Percentiles rank a stretch among this genome's conserved stretches.
These are phyloP conservation scores for Aethina tumida DNA, from an alignment of 1,140 invertebrate species.

Conservation along the genomic window DNA sequence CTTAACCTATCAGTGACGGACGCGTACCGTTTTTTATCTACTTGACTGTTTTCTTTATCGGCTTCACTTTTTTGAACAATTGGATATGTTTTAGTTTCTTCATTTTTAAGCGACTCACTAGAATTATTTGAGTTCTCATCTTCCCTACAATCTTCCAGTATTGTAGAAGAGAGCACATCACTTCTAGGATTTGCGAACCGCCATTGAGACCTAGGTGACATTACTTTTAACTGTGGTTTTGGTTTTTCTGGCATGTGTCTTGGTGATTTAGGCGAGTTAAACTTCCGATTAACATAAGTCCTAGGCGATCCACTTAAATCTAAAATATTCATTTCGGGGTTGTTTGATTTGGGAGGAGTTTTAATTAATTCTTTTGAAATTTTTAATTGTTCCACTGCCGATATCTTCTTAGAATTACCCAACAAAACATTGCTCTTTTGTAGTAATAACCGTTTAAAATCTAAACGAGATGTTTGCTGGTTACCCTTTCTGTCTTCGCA, in stretches of 20 bases:
- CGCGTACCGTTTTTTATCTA: slow-evolving; percentile 28
- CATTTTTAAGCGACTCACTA: slow-evolving; percentile 32
- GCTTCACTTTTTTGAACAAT: slow-evolving; percentile 9
- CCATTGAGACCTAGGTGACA: slow-evolving; percentile 62
- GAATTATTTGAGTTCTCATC: slow-evolving; percentile 50
- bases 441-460: slow-evolving; percentile 71
- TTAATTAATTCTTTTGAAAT: slow-evolving; percentile 49
- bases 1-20: slow-evolving; percentile 42
- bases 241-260: slow-evolving; percentile 40
- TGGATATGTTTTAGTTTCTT: slow-evolving; percentile 11
- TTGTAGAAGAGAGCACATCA: slow-evolving; percentile 73
- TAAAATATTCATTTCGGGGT: slow-evolving; percentile 44
- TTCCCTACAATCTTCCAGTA: slow-evolving; percentile 70
- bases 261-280: slow-evolving; percentile 42
- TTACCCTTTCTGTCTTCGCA: slow-evolving; percentile 35
- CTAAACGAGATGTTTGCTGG: slow-evolving; percentile 57
- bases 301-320: slow-evolving; percentile 56
- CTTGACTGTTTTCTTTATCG: slow-evolving; percentile 12
- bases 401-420: slow-evolving; percentile 47
- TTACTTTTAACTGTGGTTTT: slow-evolving; percentile 49
- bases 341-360: slow-evolving; percentile 23
- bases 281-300: slow-evolving; percentile 49
- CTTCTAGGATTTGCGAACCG: slow-evolving; percentile 61
- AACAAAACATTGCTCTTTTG: slow-evolving; percentile 49
- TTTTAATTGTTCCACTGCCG: slow-evolving; percentile 75